Evolutionary conservation across 1,140 invertebrate genomes (phyloP).

Genomic region (Nebria ingens): DNA sequence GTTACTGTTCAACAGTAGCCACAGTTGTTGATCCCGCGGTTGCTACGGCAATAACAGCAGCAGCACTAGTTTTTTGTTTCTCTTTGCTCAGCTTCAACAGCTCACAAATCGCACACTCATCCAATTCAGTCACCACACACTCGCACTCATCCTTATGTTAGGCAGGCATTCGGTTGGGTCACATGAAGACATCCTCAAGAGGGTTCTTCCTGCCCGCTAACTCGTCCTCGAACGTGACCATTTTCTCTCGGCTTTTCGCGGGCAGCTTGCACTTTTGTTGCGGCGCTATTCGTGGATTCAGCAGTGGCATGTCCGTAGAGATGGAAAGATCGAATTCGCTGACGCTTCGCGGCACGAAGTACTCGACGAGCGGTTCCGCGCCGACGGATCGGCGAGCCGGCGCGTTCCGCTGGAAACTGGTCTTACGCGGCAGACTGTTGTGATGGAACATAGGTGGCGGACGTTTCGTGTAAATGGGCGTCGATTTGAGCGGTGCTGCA

Average conservation of each 20-base stretch:
- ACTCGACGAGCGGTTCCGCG: conserved; percentile 56
- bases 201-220: conserved; percentile 31
- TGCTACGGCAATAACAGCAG: not conserved
- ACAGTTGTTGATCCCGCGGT: too few species aligned
- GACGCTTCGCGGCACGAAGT: conserved; percentile 70
- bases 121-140: not conserved
- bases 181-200: conserved; percentile 52
- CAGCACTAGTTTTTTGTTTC: not conserved
- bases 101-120: not conserved
- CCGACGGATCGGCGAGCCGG: conserved; percentile 50
- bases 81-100: not conserved
- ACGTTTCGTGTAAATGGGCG: conserved; percentile 37
- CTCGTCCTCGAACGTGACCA: conserved; percentile 75
- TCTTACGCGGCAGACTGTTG: conserved; percentile 51
- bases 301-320: conserved; percentile 42
- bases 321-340: conserved; percentile 68
- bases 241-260: conserved; percentile 53
- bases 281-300: conserved; percentile 37
- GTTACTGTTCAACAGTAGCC: too few species aligned
- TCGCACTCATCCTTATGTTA: not conserved
- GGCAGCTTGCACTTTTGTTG: conserved; percentile 31
- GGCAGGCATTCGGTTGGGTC: conserved; percentile 31
- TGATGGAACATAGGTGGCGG: conserved; percentile 40
- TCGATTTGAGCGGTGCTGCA: conserved; percentile 29
- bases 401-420: conserved; percentile 50